Conservation (phyloP, 1,140 invertebrate genomes). For the Pseudomyrmex dendroicus region DNA sequence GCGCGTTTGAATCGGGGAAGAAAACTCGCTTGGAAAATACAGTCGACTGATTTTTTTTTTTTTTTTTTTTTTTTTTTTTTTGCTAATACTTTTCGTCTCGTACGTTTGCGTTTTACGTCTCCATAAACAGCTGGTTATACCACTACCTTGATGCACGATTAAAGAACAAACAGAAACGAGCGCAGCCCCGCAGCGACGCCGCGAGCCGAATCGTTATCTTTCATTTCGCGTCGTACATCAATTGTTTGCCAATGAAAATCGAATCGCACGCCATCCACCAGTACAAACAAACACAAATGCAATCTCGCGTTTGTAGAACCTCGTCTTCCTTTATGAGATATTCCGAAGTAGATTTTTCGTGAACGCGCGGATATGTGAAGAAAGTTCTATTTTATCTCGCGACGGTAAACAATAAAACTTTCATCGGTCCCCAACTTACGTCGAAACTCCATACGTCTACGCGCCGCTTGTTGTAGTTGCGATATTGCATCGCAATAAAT, state of each 20-base stretch:
- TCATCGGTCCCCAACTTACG: neutral
- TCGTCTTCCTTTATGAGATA: slow-evolving; percentile 5
- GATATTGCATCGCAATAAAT: neutral
- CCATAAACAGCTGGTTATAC: slow-evolving; percentile 38
- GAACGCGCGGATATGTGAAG: neutral
- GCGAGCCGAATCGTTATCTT: slow-evolving; percentile 34
- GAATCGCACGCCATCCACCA: slow-evolving; percentile 27
- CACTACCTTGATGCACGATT: slow-evolving; percentile 28
- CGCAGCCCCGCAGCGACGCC: slow-evolving; percentile 28
- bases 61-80: too few relatives aligned
- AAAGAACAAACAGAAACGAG: slow-evolving; percentile 25
- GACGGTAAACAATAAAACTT: neutral
- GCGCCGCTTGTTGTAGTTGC: neutral
- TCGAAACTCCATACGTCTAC: neutral
- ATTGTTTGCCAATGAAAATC: slow-evolving; percentile 59
- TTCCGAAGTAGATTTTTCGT: neutral
- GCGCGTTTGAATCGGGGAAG: slow-evolving; percentile 21
- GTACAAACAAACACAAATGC: slow-evolving; percentile 49
- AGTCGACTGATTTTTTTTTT: too few relatives aligned
- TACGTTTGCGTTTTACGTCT: slow-evolving; percentile 26
- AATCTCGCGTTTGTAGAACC: slow-evolving; percentile 24
- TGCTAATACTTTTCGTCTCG: slow-evolving; percentile 41
- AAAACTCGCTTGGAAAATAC: slow-evolving; percentile 12
- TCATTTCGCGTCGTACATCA: slow-evolving; percentile 45
- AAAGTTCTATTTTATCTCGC: neutral